A percentile compares a stretch with the other conserved stretches of the same genome.
Conservation (phyloP, 2,113 vertebrate genomes). For the Trichomycterus rosablanca region DNA sequence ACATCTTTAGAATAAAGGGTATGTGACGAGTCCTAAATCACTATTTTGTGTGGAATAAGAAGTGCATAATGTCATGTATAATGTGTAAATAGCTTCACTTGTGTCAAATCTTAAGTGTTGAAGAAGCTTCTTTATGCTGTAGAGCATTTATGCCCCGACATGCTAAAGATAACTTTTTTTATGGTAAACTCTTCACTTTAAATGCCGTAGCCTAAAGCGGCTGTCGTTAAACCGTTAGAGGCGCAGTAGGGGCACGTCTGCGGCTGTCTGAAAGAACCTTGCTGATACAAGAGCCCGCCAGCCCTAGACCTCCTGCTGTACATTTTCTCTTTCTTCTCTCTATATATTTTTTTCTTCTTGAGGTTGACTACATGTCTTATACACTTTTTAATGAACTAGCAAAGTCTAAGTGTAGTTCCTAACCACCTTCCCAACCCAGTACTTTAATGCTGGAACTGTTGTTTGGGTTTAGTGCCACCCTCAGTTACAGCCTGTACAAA, state of each 20-base stretch:
- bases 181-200: too few relatives aligned
- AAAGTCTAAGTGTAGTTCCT: not conserved
- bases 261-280: conserved; percentile 39
- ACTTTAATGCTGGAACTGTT: too few relatives aligned
- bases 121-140: too few relatives aligned
- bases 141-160: too few relatives aligned
- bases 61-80: too few relatives aligned
- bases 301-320: conserved; percentile 3
- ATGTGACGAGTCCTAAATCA: too few relatives aligned
- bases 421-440: not conserved
- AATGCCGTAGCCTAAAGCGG: conserved; percentile 17
- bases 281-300: conserved; percentile 25
- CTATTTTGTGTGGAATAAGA: too few relatives aligned
- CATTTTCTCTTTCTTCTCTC: conserved; percentile 4
- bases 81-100: too few relatives aligned
- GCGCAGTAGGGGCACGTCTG: conserved; percentile 45
- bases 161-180: too few relatives aligned
- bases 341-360: not conserved
- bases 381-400: not conserved
- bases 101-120: too few relatives aligned
- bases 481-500: conserved; percentile 4
- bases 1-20: too few relatives aligned
- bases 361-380: not conserved
- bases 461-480: not conserved
- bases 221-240: conserved; percentile 39